Evolutionary conservation across 2,113 vertebrate species (phyloP).

Genomic region (Lamprologus speciosus): DNA sequence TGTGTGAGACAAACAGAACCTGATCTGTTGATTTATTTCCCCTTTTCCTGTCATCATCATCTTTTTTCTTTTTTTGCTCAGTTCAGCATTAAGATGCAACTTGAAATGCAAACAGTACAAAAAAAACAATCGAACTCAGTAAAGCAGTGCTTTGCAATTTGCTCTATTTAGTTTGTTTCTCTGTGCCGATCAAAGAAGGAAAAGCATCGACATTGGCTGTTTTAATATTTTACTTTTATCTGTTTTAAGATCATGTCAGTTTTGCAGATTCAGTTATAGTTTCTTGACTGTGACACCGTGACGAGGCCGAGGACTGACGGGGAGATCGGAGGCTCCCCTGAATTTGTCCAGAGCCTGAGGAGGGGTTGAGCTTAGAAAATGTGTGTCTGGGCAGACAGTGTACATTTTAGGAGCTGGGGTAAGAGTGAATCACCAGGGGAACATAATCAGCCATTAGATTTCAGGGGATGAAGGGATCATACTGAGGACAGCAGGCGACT

Average conservation of each 20-base stretch:
- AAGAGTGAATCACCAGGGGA: neutral
- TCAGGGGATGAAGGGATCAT: neutral
- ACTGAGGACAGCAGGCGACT: neutral
- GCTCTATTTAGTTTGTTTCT: neutral
- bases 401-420: constrained; percentile 17
- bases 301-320: neutral
- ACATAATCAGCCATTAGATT: neutral
- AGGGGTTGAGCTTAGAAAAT: neutral
- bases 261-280: neutral
- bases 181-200: neutral
- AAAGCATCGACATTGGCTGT: neutral
- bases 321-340: neutral
- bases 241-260: neutral
- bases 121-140: neutral
- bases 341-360: constrained; percentile 5
- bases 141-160: neutral
- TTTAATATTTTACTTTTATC: neutral
- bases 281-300: neutral
- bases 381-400: neutral
- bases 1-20: neutral
- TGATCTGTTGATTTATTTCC: neutral
- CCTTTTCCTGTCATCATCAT: neutral
- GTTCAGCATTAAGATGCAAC: neutral
- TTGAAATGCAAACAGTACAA: accelerated
- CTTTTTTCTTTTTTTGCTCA: neutral